Base-by-base conservation (phyloP, 2,888 invertebrate species). In the Teinopalpus imperialis region DNA sequence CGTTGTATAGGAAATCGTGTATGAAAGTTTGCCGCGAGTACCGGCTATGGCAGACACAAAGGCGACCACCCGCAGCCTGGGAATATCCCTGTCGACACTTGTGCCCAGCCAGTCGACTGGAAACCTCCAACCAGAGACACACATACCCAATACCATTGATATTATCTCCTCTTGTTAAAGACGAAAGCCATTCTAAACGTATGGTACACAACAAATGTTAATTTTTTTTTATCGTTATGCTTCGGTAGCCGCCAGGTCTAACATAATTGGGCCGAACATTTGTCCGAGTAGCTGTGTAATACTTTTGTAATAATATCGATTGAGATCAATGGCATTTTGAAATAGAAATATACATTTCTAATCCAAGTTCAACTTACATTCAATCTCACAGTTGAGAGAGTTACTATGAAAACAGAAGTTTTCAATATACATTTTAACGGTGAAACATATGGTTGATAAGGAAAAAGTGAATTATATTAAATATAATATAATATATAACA, bases 1-100 rank as follows among this genome's bases (percentile, higher is more conserved):
- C 48, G 51, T 81, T 80, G 70, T 79, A n/a, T n/a, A n/a, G n/a
- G n/a, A n/a, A 76, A 76, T 68, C 64, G 65, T 57, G 54, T 27
- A 43, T 36, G 27, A 39, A 52, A 55, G 50, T 20, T 21, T 43
- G 48, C 45, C 24, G 42, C 16, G 7, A 26, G 13, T 23, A 27
- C 10, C 29, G 43, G 30, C 32, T 27, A 8, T 14, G 4, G 23
- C 16, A 40, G 39, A 34, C 40, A 45, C 45, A 45, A 45, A 21
- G 36, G 39, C 68, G 83, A 77, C 82, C 87, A 83, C 83, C 86
- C 86, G 81, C 75, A 67, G 80, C 47, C 61, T 63, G 63, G 54
- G 65, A 64, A 56, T 61, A 53, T 53, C 59, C 52, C 57, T 42
- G 21, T 26, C 37, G 23, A 48, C 63, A 64, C 69, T 75, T 72